Conservation (phyloP, 2,797 vertebrate species). For the Oreochromis mossambicus region DNA sequence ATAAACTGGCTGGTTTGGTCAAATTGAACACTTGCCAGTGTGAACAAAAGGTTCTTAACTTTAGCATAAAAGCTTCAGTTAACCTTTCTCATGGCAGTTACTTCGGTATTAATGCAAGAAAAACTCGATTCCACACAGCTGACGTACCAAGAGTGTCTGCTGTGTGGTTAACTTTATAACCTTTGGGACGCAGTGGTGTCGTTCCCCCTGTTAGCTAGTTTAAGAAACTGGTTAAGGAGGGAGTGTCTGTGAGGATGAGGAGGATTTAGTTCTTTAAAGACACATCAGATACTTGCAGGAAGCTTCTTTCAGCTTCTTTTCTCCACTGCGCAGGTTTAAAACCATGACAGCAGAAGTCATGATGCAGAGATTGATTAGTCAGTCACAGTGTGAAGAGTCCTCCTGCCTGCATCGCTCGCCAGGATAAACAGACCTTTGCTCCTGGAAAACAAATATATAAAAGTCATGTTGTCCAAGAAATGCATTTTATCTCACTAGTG, state of each 20-base stretch:
- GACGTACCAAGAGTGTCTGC: background rate
- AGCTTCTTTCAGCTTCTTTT: background rate
- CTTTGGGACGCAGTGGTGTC: rapidly evolving
- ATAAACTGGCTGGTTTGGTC: no score
- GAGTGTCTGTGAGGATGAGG: no score
- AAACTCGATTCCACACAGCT: rapidly evolving
- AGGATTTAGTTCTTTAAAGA: no score
- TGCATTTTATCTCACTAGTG: no score
- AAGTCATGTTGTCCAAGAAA: background rate
- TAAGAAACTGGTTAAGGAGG: no score
- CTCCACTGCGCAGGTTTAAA: background rate
- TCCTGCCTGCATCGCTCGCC: rapidly evolving
- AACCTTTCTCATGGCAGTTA: background rate
- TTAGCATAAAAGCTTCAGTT: background rate
- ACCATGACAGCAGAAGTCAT: background rate
- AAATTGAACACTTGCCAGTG: no score
- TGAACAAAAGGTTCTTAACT: no score
- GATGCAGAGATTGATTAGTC: background rate
- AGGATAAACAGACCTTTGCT: background rate
- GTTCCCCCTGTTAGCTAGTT: background rate
- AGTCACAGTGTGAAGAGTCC: background rate
- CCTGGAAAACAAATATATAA: background rate
- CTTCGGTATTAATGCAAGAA: background rate
- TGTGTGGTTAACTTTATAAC: background rate
- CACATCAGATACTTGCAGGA: background rate